These are phyloP conservation scores for Amphiprion percula DNA, from an alignment of 2,113 vertebrate genomes.

Conservation along the genomic window DNA sequence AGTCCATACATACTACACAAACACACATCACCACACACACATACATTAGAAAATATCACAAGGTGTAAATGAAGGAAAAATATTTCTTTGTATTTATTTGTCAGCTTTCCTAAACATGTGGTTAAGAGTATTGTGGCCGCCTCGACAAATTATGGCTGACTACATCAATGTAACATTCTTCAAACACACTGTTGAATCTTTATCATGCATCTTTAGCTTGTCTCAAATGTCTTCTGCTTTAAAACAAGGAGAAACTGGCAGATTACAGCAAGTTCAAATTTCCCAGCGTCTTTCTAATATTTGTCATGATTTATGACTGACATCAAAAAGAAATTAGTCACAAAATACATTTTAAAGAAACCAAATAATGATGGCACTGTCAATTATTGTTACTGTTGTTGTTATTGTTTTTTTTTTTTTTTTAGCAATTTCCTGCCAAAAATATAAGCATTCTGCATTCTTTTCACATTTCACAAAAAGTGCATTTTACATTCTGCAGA, in stretches of 20 bases:
- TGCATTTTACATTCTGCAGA: conserved; percentile 63
- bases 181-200: conserved; percentile 60
- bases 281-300: conserved; percentile 10
- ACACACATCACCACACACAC: not conserved
- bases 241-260: conserved; percentile 48
- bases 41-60: conserved; percentile 3
- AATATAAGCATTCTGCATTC: conserved; percentile 21
- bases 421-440: conserved; percentile 41
- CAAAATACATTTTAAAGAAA: conserved; percentile 44
- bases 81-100: conserved; percentile 76
- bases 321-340: conserved; percentile 16
- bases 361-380: conserved; percentile 17
- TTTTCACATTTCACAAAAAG: conserved; percentile 53
- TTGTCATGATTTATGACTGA: conserved; percentile 43
- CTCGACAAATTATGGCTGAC: conserved; percentile 56
- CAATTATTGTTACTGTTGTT: not conserved
- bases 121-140: conserved; percentile 23
- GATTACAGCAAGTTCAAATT: conserved; percentile 46
- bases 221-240: conserved; percentile 53
- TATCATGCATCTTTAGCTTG: conserved; percentile 67
- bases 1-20: too few relatives aligned
- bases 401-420: not conserved
- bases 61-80: conserved; percentile 71
- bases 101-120: conserved; percentile 70
- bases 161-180: conserved; percentile 60